A percentile compares a stretch with the other conserved stretches of the same genome.
Conservation (phyloP, 2,888 invertebrate species). For the Silvanus unidentatus region DNA sequence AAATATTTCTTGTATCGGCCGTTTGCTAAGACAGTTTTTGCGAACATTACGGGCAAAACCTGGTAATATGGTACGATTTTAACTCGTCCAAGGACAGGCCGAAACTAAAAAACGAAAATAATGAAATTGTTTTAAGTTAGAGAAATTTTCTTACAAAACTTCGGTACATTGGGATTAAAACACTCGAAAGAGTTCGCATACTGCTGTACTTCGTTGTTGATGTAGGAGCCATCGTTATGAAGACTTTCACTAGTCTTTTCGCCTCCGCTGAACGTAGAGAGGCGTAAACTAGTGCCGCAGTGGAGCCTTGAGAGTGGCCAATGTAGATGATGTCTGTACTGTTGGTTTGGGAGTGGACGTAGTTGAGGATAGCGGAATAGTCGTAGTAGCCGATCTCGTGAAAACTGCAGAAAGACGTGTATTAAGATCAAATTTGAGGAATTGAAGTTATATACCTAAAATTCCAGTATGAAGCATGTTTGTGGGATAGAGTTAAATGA, state of each 20-base stretch:
- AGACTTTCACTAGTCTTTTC: constrained; percentile 10
- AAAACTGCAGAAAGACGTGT: too few species aligned
- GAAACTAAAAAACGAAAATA: too few species aligned
- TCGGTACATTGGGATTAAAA: not conserved
- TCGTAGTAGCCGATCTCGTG: constrained; percentile 23
- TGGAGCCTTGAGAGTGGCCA: constrained; percentile 18
- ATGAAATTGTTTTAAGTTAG: too few species aligned
- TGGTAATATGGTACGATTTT: too few species aligned
- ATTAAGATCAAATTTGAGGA: too few species aligned
- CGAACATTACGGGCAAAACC: too few species aligned
- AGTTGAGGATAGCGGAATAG: constrained; percentile 11
- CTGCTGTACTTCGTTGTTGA: constrained; percentile 6
- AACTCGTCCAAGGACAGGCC: too few species aligned
- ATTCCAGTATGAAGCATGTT: constrained; percentile 15
- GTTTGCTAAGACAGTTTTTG: too few species aligned
- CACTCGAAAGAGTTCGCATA: too few species aligned
- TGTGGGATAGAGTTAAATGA: constrained; percentile 10
- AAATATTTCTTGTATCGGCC: too few species aligned
- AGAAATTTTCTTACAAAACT: too few species aligned
- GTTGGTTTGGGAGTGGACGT: constrained; percentile 11
- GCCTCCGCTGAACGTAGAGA: constrained; percentile 14
- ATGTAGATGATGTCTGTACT: constrained; percentile 12
- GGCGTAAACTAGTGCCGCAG: constrained; percentile 15
- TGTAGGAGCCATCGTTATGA: constrained; percentile 12
- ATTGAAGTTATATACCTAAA: too few species aligned